Evolutionary conservation across 2,797 vertebrate species (phyloP).

Genomic region (Sebastes oblongus): DNA sequence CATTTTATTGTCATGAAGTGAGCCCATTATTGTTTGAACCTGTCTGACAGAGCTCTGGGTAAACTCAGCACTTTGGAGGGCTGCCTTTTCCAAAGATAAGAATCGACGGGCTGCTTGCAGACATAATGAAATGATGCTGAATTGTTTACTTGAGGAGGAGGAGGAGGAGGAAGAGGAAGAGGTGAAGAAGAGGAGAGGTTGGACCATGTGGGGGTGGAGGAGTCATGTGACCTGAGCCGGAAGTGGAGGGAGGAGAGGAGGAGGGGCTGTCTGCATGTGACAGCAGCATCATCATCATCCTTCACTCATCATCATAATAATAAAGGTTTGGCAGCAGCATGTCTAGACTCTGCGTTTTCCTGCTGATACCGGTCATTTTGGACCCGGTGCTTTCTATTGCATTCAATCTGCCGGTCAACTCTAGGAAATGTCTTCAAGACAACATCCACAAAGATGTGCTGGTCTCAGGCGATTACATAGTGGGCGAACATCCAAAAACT

Average conservation of each 20-base stretch:
- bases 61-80: not conserved
- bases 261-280: not conserved
- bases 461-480: conserved; percentile 82
- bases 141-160: conserved; percentile 58
- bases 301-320: conserved; percentile 15
- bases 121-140: conserved; percentile 44
- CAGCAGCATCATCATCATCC: conserved; percentile 3
- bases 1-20: not conserved
- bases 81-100: not conserved
- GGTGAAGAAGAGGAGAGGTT: not conserved
- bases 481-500: conserved; percentile 76
- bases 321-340: not conserved
- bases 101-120: conserved; percentile 15
- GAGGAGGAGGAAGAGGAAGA: not conserved
- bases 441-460: conserved; percentile 65
- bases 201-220: conserved; percentile 44
- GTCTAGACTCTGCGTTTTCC: conserved; percentile 21
- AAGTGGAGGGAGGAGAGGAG: conserved; percentile 21
- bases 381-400: conserved; percentile 63
- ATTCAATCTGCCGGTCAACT: conserved; percentile 77
- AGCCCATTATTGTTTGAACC: too few relatives aligned
- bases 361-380: conserved; percentile 45
- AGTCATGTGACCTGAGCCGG: conserved; percentile 62
- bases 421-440: conserved; percentile 63
- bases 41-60: not conserved